Conservation (phyloP, 2,797 vertebrate species). For the Capromys pilorides region DNA sequence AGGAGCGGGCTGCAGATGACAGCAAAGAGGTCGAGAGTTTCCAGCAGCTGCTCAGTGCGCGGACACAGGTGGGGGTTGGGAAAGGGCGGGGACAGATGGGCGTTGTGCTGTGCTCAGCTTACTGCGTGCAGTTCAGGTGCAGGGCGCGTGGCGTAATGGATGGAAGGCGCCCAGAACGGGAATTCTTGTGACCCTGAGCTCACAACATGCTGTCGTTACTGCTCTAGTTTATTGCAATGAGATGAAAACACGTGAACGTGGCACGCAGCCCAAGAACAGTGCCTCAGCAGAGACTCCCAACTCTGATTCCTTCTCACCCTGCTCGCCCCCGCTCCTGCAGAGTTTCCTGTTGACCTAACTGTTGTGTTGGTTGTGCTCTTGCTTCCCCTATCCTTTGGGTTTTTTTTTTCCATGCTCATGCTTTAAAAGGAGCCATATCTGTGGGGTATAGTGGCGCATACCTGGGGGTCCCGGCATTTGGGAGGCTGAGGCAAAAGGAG, state of each 20-base stretch:
- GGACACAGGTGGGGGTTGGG: conserved; percentile 88
- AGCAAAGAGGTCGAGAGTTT: conserved; percentile 97
- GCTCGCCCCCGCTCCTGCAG: neutral
- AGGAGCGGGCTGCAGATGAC: conserved; percentile 95
- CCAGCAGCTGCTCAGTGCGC: conserved; percentile 93
- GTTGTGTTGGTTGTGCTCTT: neutral
- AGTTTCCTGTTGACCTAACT: neutral
- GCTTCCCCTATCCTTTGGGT: neutral
- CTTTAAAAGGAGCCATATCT: neutral
- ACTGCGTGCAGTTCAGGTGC: neutral
- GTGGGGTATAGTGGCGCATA: neutral
- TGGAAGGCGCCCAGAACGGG: neutral
- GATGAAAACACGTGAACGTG: neutral
- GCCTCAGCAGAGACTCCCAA: neutral
- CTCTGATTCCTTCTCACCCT: neutral
- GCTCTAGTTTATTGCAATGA: neutral
- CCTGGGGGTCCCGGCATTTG: neutral
- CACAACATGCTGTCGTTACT: neutral
- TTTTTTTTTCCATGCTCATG: neutral
- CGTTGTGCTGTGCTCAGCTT: neutral
- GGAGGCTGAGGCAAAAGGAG: neutral
- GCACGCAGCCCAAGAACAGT: neutral
- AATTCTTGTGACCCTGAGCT: neutral
- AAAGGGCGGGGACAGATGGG: neutral
- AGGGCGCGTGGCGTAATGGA: neutral